Base-by-base conservation (phyloP, 2,888 invertebrate genomes). In the Athrips mouffetella region DNA sequence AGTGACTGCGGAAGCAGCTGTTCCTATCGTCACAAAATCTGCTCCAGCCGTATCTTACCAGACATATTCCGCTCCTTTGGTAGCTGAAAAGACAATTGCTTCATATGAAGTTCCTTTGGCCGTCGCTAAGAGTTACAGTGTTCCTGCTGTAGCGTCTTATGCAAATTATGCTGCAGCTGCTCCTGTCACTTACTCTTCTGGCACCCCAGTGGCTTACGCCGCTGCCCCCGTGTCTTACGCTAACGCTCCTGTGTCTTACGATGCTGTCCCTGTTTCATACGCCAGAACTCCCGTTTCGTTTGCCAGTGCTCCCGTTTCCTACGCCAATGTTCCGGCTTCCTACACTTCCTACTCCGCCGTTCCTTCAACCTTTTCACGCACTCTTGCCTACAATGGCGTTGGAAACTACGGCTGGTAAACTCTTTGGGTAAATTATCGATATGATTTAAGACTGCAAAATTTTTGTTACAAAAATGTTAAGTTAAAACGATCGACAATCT, bases 351-450 rank as follows among this genome's bases (percentile, higher is more conserved):
- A 42, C 47, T 90, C 90, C 78, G 85, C 87, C 18, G 90, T 91
- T 31, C 90, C 91, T 33, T 89, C 90, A 42, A 88, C 89, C 50
- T 91, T 92, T 13, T 91, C 93, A 40, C 92, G 92, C 69, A 90
- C 91, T 59, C 80, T 90, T 54, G 93, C 92, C 84, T 79, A 90
- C 52, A 91, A 92, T 50, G 84, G 90, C 37, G 92, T 82, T 47
- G 74, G 73, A 50, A 76, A 67, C 67, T 85, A 85, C 61, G 85
- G 81, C 41, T 85, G 84, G 84, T 84, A 67, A 73, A 57, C 21
- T n/a, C n/a, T n/a, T n/a, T 35, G 15, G 13, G 4, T 29, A 44
- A 44, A 44, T 27, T 29, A 25, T 41, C 15, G n/a, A 30, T 30
- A 33, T 15, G 2, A n/a, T 30, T 18, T n/a, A 29, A 30, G 18